Percentiles rank a stretch among this genome's conserved stretches.
These are phyloP conservation scores for Melanotaenia duboulayi DNA, from an alignment of 2,113 vertebrate species.

Conservation along the genomic window DNA sequence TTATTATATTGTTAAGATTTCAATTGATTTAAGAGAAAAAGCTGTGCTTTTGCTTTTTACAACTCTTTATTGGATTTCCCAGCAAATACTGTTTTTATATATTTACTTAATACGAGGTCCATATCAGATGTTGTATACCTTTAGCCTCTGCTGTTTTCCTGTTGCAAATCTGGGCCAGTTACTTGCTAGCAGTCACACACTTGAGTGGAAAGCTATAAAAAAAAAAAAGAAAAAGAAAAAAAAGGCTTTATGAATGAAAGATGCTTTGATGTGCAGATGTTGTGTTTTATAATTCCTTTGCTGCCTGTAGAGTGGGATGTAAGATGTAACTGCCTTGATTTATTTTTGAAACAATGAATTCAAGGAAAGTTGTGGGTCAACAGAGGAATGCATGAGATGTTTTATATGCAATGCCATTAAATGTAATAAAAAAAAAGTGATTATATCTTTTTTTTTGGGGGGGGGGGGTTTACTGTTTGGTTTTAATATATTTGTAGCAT, in stretches of 20 bases:
- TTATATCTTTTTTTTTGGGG: not conserved
- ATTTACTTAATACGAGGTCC: constrained; percentile 68
- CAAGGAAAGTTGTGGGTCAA: constrained; percentile 26
- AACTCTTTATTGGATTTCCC: constrained; percentile 76
- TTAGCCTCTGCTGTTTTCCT: constrained; percentile 73
- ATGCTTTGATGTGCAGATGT: constrained; percentile 30
- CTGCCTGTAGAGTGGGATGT: constrained; percentile 18
- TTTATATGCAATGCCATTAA: constrained; percentile 61
- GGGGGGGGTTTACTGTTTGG: not conserved
- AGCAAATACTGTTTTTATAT: constrained; percentile 69
- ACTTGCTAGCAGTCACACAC: constrained; percentile 63
- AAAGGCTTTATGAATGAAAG: constrained; percentile 32
- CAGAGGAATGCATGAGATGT: constrained; percentile 41
- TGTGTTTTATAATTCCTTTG: constrained; percentile 40
- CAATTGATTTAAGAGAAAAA: constrained; percentile 57
- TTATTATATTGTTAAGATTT: constrained; percentile 71
- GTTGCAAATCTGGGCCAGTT: constrained; percentile 78
- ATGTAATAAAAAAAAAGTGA: constrained; percentile 44
- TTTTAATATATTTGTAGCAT: not conserved
- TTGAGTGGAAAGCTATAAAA: constrained; percentile 21
- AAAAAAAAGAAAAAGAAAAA: constrained; percentile 6
- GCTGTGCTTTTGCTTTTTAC: constrained; percentile 74
- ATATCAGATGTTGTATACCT: constrained; percentile 76
- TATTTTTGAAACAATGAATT: constrained; percentile 25
- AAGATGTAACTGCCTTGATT: constrained; percentile 35